Evolutionary conservation across 2,113 vertebrate genomes (phyloP).

Genomic region (Mixornis gularis): DNA sequence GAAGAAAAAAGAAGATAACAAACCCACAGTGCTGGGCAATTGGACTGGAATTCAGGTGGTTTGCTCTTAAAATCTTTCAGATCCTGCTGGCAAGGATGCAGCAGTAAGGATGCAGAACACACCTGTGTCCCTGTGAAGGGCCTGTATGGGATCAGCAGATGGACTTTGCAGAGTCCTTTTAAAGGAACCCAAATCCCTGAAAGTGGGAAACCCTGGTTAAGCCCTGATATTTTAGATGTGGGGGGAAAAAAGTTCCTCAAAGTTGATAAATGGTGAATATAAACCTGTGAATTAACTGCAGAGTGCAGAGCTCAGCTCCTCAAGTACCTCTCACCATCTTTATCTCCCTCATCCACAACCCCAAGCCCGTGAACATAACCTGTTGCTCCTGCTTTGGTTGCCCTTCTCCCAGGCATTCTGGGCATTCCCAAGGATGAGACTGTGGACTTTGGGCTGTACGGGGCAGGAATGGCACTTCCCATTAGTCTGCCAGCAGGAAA

Average conservation of each 20-base stretch:
- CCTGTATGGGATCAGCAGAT: rapidly evolving
- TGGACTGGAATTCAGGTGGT: neutral
- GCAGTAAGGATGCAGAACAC: neutral
- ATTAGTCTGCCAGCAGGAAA: neutral
- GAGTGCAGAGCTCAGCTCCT: neutral
- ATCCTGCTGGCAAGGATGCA: neutral
- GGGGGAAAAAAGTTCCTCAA: neutral
- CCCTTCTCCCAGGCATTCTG: neutral
- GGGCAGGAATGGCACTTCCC: neutral
- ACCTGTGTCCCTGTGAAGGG: neutral
- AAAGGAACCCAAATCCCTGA: neutral
- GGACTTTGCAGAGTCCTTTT: neutral
- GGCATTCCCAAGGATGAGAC: rapidly evolving
- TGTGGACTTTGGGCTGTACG: neutral
- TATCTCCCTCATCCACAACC: neutral
- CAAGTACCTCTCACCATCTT: neutral
- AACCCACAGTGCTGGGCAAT: neutral
- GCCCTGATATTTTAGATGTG: neutral
- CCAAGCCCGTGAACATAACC: rapidly evolving
- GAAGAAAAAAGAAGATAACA: too few species aligned
- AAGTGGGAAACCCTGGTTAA: neutral
- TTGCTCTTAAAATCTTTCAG: neutral
- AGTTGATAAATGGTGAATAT: neutral
- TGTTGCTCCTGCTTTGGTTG: neutral
- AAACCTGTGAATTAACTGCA: neutral